Base-by-base conservation (phyloP, 1,140 invertebrate genomes). In the Leptinotarsa defecta region DNA sequence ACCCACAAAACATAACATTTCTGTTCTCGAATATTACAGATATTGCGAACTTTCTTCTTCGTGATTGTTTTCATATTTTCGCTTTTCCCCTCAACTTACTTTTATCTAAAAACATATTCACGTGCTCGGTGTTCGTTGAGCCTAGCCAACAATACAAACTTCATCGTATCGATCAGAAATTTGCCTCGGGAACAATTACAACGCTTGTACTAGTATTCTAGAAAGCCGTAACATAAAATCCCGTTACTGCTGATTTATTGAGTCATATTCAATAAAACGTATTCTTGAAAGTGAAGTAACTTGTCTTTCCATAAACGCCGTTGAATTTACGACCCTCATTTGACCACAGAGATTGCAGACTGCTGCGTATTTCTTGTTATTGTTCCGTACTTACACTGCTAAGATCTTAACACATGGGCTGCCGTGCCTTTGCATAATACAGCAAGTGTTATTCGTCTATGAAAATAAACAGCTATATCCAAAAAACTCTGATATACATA, bases 231-330 rank as follows among this genome's bases (percentile, higher is more conserved):
- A 65, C 13, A 65, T 65, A 24, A 65, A 65, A 65, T 65, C 11
- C 64, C 64, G 64, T 65, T 65, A 65, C 20, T 15, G 20, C 64
- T 19, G 64, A 65, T 65, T 65, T 65, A 34, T 65, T 65, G 64
- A 24, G 64, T 20, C 64, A 65, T 65, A 65, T 65, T 20, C 20
- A 65, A 24, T 65, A 24, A 65, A 65, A 24, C 64, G 64, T 65
- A 13, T 65, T 13, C 64, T 65, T 34, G 64, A 65, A 65, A 65
- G 64, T 65, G 64, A 65, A 34, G 22, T 34, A 34, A 65, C 22
- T 22, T 22, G 63, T 65, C 63, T 65, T 65, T 65, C 63, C 63
- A 20, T 65, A 65, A 65, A 65, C 20, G 63, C 11, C 2, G 52
- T 57, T 17, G 52, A 17, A 57, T 57, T 57, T 57, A 57, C 6